A percentile compares a stretch with the other conserved stretches of the same genome.
These are phyloP conservation scores for Drosophila paramelanica DNA, from an alignment of 2,888 invertebrate species.

Conservation along the genomic window DNA sequence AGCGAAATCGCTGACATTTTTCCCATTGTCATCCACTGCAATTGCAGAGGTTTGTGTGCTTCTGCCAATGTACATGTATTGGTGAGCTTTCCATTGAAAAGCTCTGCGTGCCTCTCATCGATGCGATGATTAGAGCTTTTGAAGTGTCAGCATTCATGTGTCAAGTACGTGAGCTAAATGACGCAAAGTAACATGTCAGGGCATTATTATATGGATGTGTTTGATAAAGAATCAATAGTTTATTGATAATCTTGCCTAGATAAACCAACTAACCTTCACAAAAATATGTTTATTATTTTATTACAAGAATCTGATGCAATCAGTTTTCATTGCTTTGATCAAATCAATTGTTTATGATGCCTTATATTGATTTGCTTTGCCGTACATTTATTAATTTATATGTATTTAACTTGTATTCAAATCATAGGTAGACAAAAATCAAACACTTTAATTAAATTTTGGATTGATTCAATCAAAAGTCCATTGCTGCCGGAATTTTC, in stretches of 20 bases:
- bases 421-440: background rate
- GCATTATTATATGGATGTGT: background rate
- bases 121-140: background rate
- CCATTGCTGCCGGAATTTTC: conserved; percentile 16
- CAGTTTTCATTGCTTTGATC: conserved; percentile 6
- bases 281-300: background rate
- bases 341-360: background rate
- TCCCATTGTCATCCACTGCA: too few relatives aligned
- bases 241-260: background rate
- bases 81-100: conserved; percentile 4
- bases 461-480: conserved; percentile 3
- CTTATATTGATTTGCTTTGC: background rate
- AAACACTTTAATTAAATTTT: background rate
- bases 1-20: too few relatives aligned
- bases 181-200: too few relatives aligned
- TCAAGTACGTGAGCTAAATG: background rate
- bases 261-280: too few relatives aligned
- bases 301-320: background rate
- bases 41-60: too few relatives aligned
- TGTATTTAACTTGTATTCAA: background rate
- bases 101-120: background rate
- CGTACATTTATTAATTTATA: background rate
- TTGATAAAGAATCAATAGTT: background rate
- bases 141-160: background rate
- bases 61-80: background rate